Base-by-base conservation (phyloP, 2,113 vertebrate genomes). In the Xiphophorus couchianus region DNA sequence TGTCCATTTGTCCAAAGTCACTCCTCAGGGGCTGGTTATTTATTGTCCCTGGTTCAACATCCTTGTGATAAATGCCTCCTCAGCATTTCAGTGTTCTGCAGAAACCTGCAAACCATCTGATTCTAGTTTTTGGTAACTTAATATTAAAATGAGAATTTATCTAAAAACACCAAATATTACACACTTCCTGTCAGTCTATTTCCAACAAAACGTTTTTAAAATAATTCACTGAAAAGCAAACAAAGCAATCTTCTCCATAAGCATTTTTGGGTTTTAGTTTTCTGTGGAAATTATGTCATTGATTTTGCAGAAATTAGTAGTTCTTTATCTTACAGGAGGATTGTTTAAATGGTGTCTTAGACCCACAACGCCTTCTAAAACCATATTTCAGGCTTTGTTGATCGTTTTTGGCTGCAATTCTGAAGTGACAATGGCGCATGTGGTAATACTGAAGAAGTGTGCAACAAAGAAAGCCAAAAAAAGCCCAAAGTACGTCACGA, bases 241-340 rank as follows among this genome's bases (percentile, higher is more conserved):
- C 67, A 39, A 76, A 69, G 72, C 76, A 19, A 11, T 37, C 12
- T 14, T 62, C 30, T 60, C 33, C 72, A 28, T 85, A 62, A 84
- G 82, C 61, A 76, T 71, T 74, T 71, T 12, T 29, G 19, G 37
- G 62, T 77, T 35, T 64, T 51, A 37, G 44, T 71, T 79, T 73
- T 66, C 67, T 81, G 74, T 42, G 42, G 42, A 80, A 77, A 83
- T 77, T 74, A 72, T 22, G n/a, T 71, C 87, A 37, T 91, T 71
- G 84, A 88, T 81, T 80, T 44, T 51, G 13, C 58, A 9, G 60
- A 42, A 39, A 73, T 77, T 51, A 76, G 58, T 51, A 29, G 54
- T 73, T 66, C 29, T 22, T 87, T 60, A 69, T 74, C 71, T 69
- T 67, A 29, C 28, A 2, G 2, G 12, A 22, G 28, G 54, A 5